These are phyloP conservation scores for Mesoclemmys tuberculata DNA, from an alignment of 2,113 vertebrate genomes.

Conservation along the genomic window DNA sequence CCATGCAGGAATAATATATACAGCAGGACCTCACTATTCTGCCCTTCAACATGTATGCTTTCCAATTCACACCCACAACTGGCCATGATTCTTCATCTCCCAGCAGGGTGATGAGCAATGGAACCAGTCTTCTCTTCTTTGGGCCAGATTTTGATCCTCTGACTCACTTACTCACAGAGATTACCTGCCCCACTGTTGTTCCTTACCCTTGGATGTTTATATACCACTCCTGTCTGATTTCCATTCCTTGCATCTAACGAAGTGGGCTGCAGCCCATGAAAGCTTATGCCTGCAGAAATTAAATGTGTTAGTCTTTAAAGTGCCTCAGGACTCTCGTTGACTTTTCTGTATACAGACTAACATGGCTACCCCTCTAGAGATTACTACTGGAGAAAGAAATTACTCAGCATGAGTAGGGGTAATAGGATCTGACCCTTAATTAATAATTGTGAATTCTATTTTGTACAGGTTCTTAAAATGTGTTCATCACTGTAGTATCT, in stretches of 20 bases:
- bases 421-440: neutral
- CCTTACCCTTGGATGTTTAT: too few relatives aligned
- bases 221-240: too few relatives aligned
- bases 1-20: neutral
- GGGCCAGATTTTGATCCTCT: neutral
- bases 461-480: too few relatives aligned
- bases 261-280: too few relatives aligned
- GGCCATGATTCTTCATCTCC: conserved; percentile 1
- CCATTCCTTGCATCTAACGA: too few relatives aligned
- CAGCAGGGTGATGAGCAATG: neutral
- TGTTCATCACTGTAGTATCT: too few relatives aligned
- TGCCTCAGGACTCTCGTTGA: too few relatives aligned
- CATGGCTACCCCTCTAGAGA: too few relatives aligned
- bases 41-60: neutral
- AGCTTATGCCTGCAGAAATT: too few relatives aligned
- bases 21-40: neutral
- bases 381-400: neutral
- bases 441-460: accelerated
- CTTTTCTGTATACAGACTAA: too few relatives aligned
- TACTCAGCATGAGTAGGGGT: neutral
- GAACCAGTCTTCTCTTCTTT: neutral
- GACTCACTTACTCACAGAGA: neutral
- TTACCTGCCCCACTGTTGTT: too few relatives aligned
- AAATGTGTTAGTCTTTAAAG: too few relatives aligned
- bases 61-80: conserved; percentile 8